These are phyloP conservation scores for Dysmachus trigonus DNA, from an alignment of 2,888 invertebrate genomes.

Conservation along the genomic window DNA sequence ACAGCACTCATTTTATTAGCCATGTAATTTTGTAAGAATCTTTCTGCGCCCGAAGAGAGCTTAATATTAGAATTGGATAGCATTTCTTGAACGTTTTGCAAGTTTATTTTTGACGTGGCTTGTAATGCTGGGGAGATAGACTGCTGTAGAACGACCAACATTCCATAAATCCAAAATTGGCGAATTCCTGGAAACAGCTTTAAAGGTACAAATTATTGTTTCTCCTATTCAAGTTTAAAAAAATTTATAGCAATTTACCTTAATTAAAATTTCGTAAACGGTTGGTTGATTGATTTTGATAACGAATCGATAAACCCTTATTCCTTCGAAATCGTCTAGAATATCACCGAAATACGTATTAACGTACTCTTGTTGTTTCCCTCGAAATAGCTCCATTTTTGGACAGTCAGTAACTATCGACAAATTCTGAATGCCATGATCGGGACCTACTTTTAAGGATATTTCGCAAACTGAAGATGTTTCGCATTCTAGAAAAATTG, in stretches of 20 bases:
- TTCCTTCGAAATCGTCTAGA: conserved; percentile 54
- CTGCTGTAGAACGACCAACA: conserved; percentile 46
- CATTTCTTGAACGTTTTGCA: conserved; percentile 58
- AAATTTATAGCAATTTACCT: conserved; percentile 6
- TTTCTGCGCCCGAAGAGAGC: conserved; percentile 55
- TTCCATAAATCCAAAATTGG: conserved; percentile 60
- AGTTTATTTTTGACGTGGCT: conserved; percentile 54
- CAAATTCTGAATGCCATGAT: not conserved
- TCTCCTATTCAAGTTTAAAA: not conserved
- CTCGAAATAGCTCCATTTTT: conserved; percentile 59
- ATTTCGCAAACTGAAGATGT: conserved; percentile 55
- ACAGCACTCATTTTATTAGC: not conserved
- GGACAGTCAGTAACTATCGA: conserved; percentile 58
- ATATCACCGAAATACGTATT: conserved; percentile 57
- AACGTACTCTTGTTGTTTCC: conserved; percentile 57
- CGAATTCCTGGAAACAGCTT: conserved; percentile 49
- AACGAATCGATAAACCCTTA: conserved; percentile 58
- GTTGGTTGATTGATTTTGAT: conserved; percentile 56
- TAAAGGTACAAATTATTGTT: not conserved
- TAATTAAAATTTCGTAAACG: not conserved
- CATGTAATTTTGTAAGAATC: conserved; percentile 51
- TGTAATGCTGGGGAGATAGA: conserved; percentile 45
- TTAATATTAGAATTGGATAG: conserved; percentile 53
- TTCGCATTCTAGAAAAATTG: conserved; percentile 53
- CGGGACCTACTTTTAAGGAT: conserved; percentile 52